Conservation (phyloP, 2,888 invertebrate genomes). For the Drosophila prolongata region DNA sequence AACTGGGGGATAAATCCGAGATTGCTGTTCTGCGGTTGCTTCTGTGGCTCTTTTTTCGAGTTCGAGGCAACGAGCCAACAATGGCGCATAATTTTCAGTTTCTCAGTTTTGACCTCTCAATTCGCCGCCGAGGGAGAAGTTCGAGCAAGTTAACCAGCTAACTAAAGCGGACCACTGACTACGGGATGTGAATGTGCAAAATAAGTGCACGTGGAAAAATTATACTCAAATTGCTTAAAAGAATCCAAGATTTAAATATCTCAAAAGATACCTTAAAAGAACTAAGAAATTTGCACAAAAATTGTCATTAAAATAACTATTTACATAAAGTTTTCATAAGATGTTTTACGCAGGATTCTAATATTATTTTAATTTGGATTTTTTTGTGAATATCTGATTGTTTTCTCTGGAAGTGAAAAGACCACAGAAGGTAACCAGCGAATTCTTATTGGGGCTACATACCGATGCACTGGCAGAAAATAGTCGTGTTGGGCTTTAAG, state of each 20-base stretch:
- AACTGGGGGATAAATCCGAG: slow-evolving; percentile 30
- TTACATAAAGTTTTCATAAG: too few relatives aligned
- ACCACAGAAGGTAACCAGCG: slow-evolving; percentile 20
- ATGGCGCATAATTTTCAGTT: slow-evolving; percentile 75
- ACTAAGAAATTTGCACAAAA: too few relatives aligned
- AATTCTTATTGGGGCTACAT: slow-evolving; percentile 23
- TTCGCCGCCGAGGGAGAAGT: slow-evolving; percentile 67
- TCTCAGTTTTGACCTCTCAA: slow-evolving; percentile 79
- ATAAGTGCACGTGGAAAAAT: slow-evolving; percentile 10
- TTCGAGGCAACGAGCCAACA: slow-evolving; percentile 55
- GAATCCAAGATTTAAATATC: too few relatives aligned
- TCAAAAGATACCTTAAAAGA: too few relatives aligned
- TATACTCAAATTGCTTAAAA: too few relatives aligned
- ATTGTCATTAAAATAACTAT: too few relatives aligned
- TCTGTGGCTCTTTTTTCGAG: slow-evolving; percentile 23
- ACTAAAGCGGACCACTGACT: slow-evolving; percentile 46
- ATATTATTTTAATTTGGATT: too few relatives aligned
- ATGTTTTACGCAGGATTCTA: too few relatives aligned
- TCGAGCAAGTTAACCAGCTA: slow-evolving; percentile 26
- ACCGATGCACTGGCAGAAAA: slow-evolving; percentile 42
- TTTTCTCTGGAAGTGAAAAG: slow-evolving; percentile 4
- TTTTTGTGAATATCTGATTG: neutral
- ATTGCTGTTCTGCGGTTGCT: slow-evolving; percentile 5
- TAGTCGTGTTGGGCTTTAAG: slow-evolving; percentile 26
- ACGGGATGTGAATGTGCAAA: slow-evolving; percentile 26